Evolutionary conservation across 92 coral and sea anemone genomes (phyloP).

Genomic region (Umimayanthus chanpuru): DNA sequence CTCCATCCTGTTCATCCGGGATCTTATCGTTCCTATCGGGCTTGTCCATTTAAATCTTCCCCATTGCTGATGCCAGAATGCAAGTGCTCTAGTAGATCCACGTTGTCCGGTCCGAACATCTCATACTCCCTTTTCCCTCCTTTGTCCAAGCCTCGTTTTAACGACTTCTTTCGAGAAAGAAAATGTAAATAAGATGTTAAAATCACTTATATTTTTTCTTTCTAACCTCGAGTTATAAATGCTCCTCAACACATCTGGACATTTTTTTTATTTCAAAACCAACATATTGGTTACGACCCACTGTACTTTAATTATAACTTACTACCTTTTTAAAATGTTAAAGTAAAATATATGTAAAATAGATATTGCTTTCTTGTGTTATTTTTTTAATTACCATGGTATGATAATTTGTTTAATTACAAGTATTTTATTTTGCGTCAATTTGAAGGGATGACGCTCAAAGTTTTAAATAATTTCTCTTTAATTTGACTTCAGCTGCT

Average conservation of each 20-base stretch:
- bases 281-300: too few species aligned
- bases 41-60: background rate
- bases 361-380: too few species aligned
- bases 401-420: background rate
- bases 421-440: too few species aligned
- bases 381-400: background rate
- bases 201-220: background rate
- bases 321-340: too few species aligned
- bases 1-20: background rate
- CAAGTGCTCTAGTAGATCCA: background rate
- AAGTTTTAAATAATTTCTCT: background rate
- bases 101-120: slow-evolving; percentile 1
- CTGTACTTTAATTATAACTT: too few species aligned
- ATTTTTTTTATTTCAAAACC: too few species aligned
- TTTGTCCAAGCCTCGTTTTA: background rate
- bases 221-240: too few species aligned
- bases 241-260: too few species aligned
- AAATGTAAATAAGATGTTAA: background rate
- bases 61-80: background rate
- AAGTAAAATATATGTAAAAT: too few species aligned
- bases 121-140: background rate
- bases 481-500: background rate
- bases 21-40: background rate
- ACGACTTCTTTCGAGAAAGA: background rate
- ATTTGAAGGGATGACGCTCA: background rate